phyloP scores from a whole-genome alignment of 1,140 invertebrate species.

The Conus betulinus region DNA sequence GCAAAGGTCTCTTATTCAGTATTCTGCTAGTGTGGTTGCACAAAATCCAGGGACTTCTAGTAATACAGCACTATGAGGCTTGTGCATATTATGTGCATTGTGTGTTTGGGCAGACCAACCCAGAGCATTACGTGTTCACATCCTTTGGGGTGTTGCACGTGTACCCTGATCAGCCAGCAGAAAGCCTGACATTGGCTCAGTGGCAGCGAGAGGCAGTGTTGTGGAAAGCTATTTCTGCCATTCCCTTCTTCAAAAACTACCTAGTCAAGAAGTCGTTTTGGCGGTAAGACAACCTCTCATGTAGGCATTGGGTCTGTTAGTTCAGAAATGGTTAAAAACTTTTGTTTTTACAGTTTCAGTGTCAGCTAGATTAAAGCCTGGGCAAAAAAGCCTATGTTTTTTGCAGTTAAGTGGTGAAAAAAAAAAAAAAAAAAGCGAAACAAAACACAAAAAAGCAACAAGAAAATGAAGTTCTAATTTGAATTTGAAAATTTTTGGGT shows the following conservation, averaged over 20 bases:
- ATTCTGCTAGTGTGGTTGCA: no score
- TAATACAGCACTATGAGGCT: no score
- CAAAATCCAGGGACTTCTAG: no score
- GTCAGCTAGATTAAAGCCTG: background rate
- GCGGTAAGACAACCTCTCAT: conserved; percentile 52
- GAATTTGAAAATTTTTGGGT: no score
- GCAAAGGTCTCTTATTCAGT: no score
- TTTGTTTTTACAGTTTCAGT: background rate
- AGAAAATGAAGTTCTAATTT: no score
- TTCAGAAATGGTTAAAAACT: conserved; percentile 13
- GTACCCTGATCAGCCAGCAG: conserved; percentile 62
- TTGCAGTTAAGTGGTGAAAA: no score
- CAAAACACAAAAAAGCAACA: no score
- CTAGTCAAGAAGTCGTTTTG: conserved; percentile 68
- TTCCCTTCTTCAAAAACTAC: conserved; percentile 75
- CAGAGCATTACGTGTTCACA: conserved; percentile 73
- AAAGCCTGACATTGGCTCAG: conserved; percentile 69
- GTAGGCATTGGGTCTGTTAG: background rate
- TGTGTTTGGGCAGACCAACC: conserved; percentile 41
- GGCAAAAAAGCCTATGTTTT: no score
- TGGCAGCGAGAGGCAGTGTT: conserved; percentile 74
- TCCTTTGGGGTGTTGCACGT: conserved; percentile 75
- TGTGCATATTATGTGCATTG: background rate
- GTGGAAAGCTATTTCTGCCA: conserved; percentile 67
- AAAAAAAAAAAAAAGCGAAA: no score